Evolutionary conservation across 1,140 invertebrate genomes (phyloP), one percentile per base, ranked within the genome.

Genomic region (Macrocentrus cingulum): DNA sequence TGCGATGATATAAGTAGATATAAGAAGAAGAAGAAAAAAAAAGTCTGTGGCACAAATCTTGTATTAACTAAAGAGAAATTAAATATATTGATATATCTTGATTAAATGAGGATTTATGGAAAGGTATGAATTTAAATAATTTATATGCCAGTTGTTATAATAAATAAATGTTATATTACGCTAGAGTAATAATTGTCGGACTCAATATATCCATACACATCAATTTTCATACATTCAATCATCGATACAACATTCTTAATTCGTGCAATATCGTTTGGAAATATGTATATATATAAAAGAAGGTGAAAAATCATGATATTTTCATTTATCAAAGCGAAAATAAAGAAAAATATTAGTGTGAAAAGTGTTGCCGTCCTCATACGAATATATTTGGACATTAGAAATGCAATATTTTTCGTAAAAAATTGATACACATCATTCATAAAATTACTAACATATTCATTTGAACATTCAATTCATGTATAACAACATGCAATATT

Each of bases 121-220:
- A 49, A 25, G 16, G 50, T 45, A 52, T 29, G 25, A 13, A 54
- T 51, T 11, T 51, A 52, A 50, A 41, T 50, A 32, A 22, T 39
- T 46, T 34, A 22, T 11, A 36, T 20, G 13, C 23, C 39, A 54
- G 19, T 66, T 41, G 36, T 62, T 59, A 68, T 65, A 68, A 70
- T 68, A 68, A 70, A 70, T 68, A 66, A 70, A 66, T 64, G 45
- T 58, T 64, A 61, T 65, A 64, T 68, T 68, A 65, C 44, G 50
- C 54, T 68, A 62, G 48, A n/a, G n/a, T n/a, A n/a, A 32, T 62
- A 67, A 69, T 61, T 41, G 57, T 64, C 59, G 66, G 65, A 61
- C 65, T 66, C 65, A 65, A 63, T 68, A 64, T n/a, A n/a, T n/a
- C n/a, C 60, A 66, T 64, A 63, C 59, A 67, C 39, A 52, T 60